phyloP scores from a whole-genome alignment of 64 coral and sea anemone species.

The Cladopsammia gracilis region DNA sequence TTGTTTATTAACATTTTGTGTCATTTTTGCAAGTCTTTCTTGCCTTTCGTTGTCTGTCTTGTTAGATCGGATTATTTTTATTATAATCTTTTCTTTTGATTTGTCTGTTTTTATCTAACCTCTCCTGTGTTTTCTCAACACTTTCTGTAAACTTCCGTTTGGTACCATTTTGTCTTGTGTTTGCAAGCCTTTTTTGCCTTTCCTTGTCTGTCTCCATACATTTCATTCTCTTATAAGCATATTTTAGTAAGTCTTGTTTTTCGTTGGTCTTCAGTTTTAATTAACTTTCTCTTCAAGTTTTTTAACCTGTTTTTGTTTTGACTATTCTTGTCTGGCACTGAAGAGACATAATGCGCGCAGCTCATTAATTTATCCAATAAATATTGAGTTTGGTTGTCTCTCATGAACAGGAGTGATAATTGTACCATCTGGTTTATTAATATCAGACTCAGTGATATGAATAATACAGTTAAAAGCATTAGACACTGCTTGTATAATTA shows the following conservation, averaged over 20 bases:
- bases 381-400: background rate
- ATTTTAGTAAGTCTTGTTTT: background rate
- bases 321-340: background rate
- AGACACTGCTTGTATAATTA: background rate
- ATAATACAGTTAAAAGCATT: background rate
- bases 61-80: too few species aligned
- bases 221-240: background rate
- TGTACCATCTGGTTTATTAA: too few species aligned
- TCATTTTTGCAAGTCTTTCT: background rate
- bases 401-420: too few species aligned
- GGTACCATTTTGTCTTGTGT: background rate
- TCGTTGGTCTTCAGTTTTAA: background rate
- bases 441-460: too few species aligned
- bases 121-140: too few species aligned
- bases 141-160: too few species aligned
- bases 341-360: background rate
- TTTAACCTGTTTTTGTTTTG: background rate
- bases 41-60: background rate
- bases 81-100: too few species aligned
- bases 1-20: too few species aligned
- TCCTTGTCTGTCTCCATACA: background rate
- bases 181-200: constrained; percentile 2
- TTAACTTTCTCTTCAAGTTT: background rate
- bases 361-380: background rate
- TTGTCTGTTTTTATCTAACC: too few species aligned